Conservation (phyloP, 2,113 vertebrate genomes). For the Dascyllus trimaculatus region DNA sequence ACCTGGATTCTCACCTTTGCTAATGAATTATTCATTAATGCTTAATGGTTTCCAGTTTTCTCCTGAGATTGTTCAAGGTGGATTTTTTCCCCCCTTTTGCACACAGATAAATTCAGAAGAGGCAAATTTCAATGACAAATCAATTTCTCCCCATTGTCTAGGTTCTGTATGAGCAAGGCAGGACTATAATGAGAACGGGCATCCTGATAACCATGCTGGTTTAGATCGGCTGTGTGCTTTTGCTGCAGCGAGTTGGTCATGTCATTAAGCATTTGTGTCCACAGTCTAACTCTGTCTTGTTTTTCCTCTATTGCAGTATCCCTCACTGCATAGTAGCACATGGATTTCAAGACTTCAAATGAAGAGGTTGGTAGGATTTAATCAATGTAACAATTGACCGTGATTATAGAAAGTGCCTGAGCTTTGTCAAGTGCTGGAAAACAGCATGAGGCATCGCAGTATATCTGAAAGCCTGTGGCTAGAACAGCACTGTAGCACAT, state of each 20-base stretch:
- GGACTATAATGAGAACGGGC: slow-evolving; percentile 40
- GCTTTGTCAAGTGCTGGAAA: slow-evolving; percentile 32
- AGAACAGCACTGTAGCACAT: not conserved
- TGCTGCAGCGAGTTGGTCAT: slow-evolving; percentile 38
- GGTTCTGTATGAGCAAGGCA: slow-evolving; percentile 10
- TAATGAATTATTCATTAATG: slow-evolving; percentile 77
- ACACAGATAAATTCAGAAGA: slow-evolving; percentile 33
- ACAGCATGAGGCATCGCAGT: slow-evolving; percentile 2
- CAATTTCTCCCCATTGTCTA: slow-evolving; percentile 31
- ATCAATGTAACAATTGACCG: slow-evolving; percentile 54
- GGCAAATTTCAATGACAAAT: slow-evolving; percentile 47
- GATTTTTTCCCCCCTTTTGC: slow-evolving; percentile 17
- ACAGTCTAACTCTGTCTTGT: slow-evolving; percentile 53
- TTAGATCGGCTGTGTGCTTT: slow-evolving; percentile 46
- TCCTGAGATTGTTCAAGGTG: slow-evolving; percentile 42
- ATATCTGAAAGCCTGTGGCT: slow-evolving; percentile 21
- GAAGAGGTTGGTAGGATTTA: slow-evolving; percentile 83
- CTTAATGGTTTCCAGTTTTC: slow-evolving; percentile 61
- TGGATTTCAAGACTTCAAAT: slow-evolving; percentile 89
- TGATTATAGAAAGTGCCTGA: slow-evolving; percentile 38
- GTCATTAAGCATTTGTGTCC: slow-evolving; percentile 55
- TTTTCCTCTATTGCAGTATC: slow-evolving; percentile 73
- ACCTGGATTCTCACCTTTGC: slow-evolving; percentile 69
- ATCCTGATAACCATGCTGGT: slow-evolving; percentile 53
- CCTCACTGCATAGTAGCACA: slow-evolving; percentile 85